Percentiles rank a stretch among this genome's conserved stretches.
Evolutionary conservation across 2,888 invertebrate genomes (phyloP).

Genomic region (Zaprionus obscuricornis): DNA sequence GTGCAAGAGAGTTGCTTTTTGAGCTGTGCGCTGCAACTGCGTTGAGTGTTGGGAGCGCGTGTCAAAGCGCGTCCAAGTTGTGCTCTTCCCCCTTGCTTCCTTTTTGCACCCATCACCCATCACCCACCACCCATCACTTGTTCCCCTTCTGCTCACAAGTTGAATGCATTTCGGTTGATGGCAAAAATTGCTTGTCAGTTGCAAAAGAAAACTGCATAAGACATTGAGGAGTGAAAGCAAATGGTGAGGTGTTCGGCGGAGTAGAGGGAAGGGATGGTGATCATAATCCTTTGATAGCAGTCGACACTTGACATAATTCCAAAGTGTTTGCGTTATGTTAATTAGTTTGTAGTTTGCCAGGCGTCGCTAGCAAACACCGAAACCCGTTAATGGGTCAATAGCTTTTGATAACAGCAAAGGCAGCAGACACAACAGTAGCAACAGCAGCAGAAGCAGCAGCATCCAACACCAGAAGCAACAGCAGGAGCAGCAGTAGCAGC

Average conservation of each 20-base stretch:
- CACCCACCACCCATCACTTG: neutral
- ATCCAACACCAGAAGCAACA: neutral
- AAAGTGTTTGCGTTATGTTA: constrained; percentile 74
- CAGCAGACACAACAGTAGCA: neutral
- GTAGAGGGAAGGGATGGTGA: neutral
- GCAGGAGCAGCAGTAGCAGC: constrained; percentile 31
- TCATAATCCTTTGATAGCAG: constrained; percentile 66
- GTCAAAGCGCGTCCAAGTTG: constrained; percentile 59
- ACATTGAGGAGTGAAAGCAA: constrained; percentile 18
- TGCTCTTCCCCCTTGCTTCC: constrained; percentile 8
- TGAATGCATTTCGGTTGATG: constrained; percentile 39
- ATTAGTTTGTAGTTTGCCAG: constrained; percentile 59
- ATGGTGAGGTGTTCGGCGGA: neutral
- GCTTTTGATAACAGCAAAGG: constrained; percentile 60
- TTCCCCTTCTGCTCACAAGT: too few relatives aligned
- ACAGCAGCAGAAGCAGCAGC: neutral
- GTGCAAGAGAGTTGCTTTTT: constrained; percentile 37
- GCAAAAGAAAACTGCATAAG: constrained; percentile 39
- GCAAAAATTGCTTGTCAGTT: constrained; percentile 48
- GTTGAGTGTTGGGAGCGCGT: constrained; percentile 61
- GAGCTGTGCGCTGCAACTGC: constrained; percentile 42
- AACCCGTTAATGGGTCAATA: constrained; percentile 74
- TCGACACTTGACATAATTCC: constrained; percentile 71
- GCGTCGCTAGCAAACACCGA: constrained; percentile 47
- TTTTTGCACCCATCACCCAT: too few relatives aligned